Conservation (phyloP, 2,888 invertebrate species). For the Lamellibrachia columna region DNA sequence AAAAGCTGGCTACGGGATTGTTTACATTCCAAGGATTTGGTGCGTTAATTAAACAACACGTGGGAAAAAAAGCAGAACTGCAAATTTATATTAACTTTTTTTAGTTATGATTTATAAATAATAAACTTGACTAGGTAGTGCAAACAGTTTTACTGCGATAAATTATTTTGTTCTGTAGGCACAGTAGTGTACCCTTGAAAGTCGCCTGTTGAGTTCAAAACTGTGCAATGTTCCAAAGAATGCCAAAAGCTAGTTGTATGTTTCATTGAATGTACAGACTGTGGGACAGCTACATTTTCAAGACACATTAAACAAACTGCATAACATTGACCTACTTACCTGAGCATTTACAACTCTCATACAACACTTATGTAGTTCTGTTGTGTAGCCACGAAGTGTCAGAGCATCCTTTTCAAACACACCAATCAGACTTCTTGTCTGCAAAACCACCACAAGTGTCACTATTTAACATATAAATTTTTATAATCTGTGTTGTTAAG, state of each 20-base stretch:
- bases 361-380: conserved; percentile 57
- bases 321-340: conserved; percentile 39
- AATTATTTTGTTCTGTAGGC: no score
- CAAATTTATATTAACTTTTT: no score
- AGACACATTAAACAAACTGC: not conserved
- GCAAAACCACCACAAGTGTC: conserved; percentile 33
- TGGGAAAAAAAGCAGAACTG: no score
- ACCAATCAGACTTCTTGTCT: conserved; percentile 59
- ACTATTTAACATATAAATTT: not conserved
- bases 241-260: not conserved
- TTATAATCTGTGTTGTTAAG: not conserved
- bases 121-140: no score
- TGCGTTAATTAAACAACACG: no score
- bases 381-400: conserved; percentile 57
- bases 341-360: conserved; percentile 61
- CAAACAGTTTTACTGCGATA: no score
- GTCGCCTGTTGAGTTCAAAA: no score
- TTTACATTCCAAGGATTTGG: no score
- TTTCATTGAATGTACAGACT: not conserved
- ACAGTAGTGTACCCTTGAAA: no score
- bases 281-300: not conserved
- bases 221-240: no score
- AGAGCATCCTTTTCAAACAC: conserved; percentile 63
- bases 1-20: no score
- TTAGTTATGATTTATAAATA: no score